Conservation (phyloP, 1,140 invertebrate genomes). For the Agrilus planipennis region DNA sequence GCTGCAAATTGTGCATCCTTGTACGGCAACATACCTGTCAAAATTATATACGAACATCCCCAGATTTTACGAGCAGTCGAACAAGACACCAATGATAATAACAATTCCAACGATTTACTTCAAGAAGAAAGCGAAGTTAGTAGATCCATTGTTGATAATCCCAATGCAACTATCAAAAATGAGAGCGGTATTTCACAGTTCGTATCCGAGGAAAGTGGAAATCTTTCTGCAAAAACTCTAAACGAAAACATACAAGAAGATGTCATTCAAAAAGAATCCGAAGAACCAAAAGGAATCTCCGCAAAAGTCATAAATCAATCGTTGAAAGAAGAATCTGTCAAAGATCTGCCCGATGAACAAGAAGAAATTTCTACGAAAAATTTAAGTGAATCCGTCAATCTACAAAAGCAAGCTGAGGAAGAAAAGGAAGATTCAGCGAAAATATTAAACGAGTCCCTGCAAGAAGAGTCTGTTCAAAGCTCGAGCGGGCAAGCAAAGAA, state of each 20-base stretch:
- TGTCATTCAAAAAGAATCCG: not conserved
- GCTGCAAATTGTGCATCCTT: slow-evolving; percentile 10
- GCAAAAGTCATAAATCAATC: slow-evolving; percentile 5
- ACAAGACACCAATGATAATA: too few relatives aligned
- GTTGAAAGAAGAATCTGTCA: not conserved
- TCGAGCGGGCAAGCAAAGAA: too few relatives aligned
- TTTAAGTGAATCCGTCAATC: too few relatives aligned
- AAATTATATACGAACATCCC: slow-evolving; percentile 26
- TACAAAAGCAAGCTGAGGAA: not conserved
- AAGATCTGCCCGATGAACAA: not conserved
- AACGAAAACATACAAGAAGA: slow-evolving; percentile 21
- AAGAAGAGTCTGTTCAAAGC: too few relatives aligned
- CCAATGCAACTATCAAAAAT: not conserved
- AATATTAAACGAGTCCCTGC: too few relatives aligned
- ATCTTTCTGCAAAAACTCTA: slow-evolving; percentile 18
- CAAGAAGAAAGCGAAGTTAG: slow-evolving; percentile 11
- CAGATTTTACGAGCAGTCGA: too few relatives aligned
- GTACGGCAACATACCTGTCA: slow-evolving; percentile 26
- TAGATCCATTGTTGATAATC: slow-evolving; percentile 1
- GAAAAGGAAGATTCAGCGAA: not conserved
- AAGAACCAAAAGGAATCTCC: slow-evolving; percentile 1
- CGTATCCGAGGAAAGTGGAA: not conserved
- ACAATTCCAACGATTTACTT: slow-evolving; percentile 13
- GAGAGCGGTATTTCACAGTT: too few relatives aligned
- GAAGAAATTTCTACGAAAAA: slow-evolving; percentile 2